These are phyloP conservation scores for Lycocorax pyrrhopterus DNA, from an alignment of 2,113 vertebrate species.

Conservation along the genomic window DNA sequence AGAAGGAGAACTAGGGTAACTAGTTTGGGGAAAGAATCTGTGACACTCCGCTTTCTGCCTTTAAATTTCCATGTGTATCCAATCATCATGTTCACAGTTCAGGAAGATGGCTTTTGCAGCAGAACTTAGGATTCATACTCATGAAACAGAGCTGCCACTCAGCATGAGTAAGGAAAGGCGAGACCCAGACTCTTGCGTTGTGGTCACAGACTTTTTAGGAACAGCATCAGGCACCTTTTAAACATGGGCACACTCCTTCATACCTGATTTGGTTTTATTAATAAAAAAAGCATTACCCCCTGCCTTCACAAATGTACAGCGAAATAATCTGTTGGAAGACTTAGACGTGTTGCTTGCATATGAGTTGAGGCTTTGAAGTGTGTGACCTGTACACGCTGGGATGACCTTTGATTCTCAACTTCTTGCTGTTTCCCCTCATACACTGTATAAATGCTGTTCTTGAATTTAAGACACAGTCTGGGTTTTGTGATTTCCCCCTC, in stretches of 20 bases:
- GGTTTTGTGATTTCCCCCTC: neutral
- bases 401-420: neutral
- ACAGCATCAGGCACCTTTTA: neutral
- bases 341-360: neutral
- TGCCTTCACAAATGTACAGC: neutral
- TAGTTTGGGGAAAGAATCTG: neutral
- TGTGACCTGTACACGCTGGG: rapidly evolving
- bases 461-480: neutral
- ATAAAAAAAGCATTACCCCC: neutral
- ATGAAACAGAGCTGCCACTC: neutral
- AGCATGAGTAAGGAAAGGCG: neutral
- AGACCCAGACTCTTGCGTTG: neutral
- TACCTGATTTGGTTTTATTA: neutral
- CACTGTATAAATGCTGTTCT: neutral
- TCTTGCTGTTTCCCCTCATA: neutral
- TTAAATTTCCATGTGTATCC: neutral
- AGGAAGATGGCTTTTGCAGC: neutral
- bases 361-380: neutral
- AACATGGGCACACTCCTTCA: rapidly evolving
- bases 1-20: neutral
- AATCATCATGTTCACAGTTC: neutral
- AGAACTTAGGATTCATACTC: neutral
- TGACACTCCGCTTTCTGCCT: neutral
- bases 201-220: neutral
- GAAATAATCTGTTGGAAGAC: neutral